Base-by-base conservation (phyloP, 2,797 vertebrate genomes). In the Schizopygopsis pylzovi region DNA sequence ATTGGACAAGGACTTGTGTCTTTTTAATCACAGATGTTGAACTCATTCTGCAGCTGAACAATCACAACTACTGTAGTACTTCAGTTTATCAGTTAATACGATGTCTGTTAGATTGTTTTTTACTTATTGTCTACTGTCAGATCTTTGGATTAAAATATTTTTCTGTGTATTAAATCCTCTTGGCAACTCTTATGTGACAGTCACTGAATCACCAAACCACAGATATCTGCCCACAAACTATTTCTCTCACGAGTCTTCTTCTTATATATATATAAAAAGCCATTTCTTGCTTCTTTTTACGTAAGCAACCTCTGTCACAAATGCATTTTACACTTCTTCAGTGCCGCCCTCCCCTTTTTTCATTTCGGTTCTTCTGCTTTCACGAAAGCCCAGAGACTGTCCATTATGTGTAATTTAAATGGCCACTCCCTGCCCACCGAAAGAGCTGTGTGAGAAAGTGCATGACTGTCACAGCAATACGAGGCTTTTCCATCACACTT, bases 341-440 rank as follows among this genome's bases (percentile, higher is more conserved):
- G 89, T 90, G 87, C 87, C 86, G 43, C 70, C 63, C 83, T 79
- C 90, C 92, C 89, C 90, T 90, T 92, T 90, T 90, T 37, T 90
- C 88, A 87, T 86, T 90, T 87, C 79, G 81, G 86, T 87, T 91
- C 86, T 81, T 88, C 82, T 91, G 86, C 86, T 92, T 86, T 84
- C 79, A 72, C 84, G 63, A 88, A 87, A 83, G 49, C 86, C 25
- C 81, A 63, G 73, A 82, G 77, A 81, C 82, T 75, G 59, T 79
- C 86, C 89, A 93, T 92, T 93, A 94, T 93, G 92, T 86, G 90
- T 91, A 89, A 93, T 94, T 91, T 92, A 77, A 90, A 93, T 91
- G 92, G 89, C 90, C 88, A 89, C 89, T 83, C 67, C 80, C 83
- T 22, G 92, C 90, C 94, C 93, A 94, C 94, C 91, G 91, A 90